Conservation (phyloP, 2,888 invertebrate species). For the Drosophila aldrichi region DNA sequence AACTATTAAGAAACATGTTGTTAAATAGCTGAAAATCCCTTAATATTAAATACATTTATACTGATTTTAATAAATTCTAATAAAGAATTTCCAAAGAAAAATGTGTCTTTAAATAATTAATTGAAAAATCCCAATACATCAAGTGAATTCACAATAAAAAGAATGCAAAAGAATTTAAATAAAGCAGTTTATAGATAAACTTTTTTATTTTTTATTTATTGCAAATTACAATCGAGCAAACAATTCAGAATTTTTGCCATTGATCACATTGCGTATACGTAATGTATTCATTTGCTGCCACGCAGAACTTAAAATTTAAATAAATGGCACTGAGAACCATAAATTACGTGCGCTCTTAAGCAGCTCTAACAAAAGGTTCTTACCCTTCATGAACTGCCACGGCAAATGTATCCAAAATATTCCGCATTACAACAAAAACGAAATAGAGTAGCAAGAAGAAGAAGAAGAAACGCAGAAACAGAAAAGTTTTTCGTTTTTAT, state of each 20-base stretch:
- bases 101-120: too few relatives aligned
- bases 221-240: too few relatives aligned
- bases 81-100: too few relatives aligned
- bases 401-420: slow-evolving; percentile 50
- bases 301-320: slow-evolving; percentile 19
- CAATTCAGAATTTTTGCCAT: not conserved
- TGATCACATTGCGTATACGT: slow-evolving; percentile 21
- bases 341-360: slow-evolving; percentile 47
- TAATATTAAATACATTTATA: too few relatives aligned
- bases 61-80: too few relatives aligned
- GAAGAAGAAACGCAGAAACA: slow-evolving; percentile 5
- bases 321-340: slow-evolving; percentile 20
- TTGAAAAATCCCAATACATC: too few relatives aligned
- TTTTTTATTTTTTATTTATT: too few relatives aligned
- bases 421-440: slow-evolving; percentile 28
- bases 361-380: slow-evolving; percentile 30
- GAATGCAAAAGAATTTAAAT: too few relatives aligned
- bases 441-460: not conserved
- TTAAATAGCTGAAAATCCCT: too few relatives aligned
- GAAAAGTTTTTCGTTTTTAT: slow-evolving; percentile 16
- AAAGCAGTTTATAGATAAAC: too few relatives aligned
- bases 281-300: slow-evolving; percentile 1
- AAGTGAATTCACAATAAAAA: too few relatives aligned
- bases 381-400: slow-evolving; percentile 11
- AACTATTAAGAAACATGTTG: too few relatives aligned